phyloP scores from a whole-genome alignment of 2,888 invertebrate species.

The Melanchra persicariae region DNA sequence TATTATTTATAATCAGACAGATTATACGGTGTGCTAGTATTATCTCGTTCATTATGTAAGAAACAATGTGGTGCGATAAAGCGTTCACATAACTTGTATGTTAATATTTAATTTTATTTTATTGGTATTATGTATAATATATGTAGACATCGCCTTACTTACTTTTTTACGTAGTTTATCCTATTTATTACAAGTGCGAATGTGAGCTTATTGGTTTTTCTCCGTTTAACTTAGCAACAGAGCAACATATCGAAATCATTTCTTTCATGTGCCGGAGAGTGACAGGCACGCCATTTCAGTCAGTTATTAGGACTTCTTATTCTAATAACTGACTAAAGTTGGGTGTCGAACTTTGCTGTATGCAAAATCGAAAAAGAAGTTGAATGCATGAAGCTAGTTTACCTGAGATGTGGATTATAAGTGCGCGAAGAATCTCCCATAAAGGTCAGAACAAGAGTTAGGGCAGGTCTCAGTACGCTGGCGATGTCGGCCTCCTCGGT shows the following conservation, averaged over 20 bases:
- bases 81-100: neutral
- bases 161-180: too few relatives aligned
- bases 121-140: neutral
- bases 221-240: too few relatives aligned
- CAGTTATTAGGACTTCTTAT: too few relatives aligned
- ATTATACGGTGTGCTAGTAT: neutral
- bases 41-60: neutral
- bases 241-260: too few relatives aligned
- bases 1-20: conserved; percentile 5
- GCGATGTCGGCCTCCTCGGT: conserved; percentile 92
- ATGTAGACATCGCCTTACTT: too few relatives aligned
- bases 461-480: conserved; percentile 92
- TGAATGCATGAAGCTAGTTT: neutral
- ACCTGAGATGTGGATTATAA: conserved; percentile 96
- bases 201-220: too few relatives aligned
- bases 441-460: conserved; percentile 95
- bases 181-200: too few relatives aligned
- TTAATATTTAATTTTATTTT: neutral
- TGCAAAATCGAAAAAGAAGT: neutral
- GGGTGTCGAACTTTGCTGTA: neutral
- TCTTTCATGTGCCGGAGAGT: too few relatives aligned
- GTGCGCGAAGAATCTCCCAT: conserved; percentile 96
- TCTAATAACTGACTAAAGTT: too few relatives aligned
- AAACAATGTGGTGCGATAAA: neutral
- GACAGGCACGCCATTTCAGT: too few relatives aligned